Evolutionary conservation across 2,797 vertebrate genomes (phyloP).

Genomic region (Toxotes lorentzi): DNA sequence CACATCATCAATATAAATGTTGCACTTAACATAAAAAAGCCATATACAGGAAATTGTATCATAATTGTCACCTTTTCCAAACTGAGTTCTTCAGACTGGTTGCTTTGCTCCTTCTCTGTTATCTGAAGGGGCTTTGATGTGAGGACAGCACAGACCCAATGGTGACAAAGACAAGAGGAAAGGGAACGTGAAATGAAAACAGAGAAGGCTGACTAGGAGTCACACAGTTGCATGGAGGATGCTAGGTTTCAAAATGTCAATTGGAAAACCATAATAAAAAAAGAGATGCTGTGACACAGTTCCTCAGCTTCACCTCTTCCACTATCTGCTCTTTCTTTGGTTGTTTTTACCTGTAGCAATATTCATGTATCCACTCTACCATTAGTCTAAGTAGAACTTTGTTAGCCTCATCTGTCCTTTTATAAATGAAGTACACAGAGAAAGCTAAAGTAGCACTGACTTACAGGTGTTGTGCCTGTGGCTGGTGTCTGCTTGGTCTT

Average conservation of each 20-base stretch:
- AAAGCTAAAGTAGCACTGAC: neutral
- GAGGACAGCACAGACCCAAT: slow-evolving; percentile 1
- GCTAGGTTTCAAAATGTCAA: neutral
- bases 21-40: neutral
- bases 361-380: neutral
- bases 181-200: slow-evolving; percentile 15
- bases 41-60: neutral
- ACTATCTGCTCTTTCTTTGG: no score
- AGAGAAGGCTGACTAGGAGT: neutral
- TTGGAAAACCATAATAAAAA: neutral
- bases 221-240: neutral
- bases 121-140: slow-evolving; percentile 52
- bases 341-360: neutral
- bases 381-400: neutral
- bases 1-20: neutral
- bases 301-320: no score
- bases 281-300: neutral
- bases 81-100: slow-evolving; percentile 80
- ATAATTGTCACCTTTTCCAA: slow-evolving; percentile 90
- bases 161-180: slow-evolving; percentile 27
- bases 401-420: neutral
- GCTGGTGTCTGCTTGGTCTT: slow-evolving; percentile 50
- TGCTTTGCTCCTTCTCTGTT: slow-evolving; percentile 57
- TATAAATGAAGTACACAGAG: neutral
- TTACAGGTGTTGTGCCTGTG: slow-evolving; percentile 38